Evolutionary conservation across 2,797 vertebrate genomes (phyloP).

Genomic region (Cynopterus sphinx): DNA sequence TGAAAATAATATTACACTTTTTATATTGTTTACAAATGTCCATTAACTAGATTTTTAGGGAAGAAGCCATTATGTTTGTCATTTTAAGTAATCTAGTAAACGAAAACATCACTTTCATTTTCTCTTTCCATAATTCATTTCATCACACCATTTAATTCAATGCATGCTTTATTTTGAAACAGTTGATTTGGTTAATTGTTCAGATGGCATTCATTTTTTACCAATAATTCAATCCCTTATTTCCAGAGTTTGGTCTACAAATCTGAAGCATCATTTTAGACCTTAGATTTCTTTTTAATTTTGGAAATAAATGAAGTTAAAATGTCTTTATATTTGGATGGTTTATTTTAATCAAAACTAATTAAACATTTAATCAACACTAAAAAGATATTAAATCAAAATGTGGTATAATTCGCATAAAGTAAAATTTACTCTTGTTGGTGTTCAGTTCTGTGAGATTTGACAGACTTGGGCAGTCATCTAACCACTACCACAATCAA

Average conservation of each 20-base stretch:
- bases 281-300: conserved; percentile 37
- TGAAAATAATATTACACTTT: not conserved
- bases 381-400: not conserved
- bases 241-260: conserved; percentile 30
- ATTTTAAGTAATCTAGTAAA: conserved; percentile 60
- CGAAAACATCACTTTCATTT: conserved; percentile 69
- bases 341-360: conserved; percentile 39
- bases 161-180: conserved; percentile 52
- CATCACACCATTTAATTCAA: not conserved
- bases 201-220: not conserved
- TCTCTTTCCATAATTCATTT: conserved; percentile 58
- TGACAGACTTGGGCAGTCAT: not conserved
- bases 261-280: conserved; percentile 27
- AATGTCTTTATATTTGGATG: not conserved
- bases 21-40: not conserved
- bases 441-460: not conserved
- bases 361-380: not conserved
- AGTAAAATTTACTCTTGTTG: not conserved
- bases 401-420: not conserved
- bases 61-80: not conserved
- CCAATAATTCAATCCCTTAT: conserved; percentile 3
- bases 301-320: conserved; percentile 46
- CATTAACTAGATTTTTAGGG: conserved; percentile 37
- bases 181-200: conserved; percentile 52
- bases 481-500: not conserved